Percentiles rank a stretch among this genome's conserved stretches.
Conservation (phyloP, 2,888 invertebrate species). For the Argynnis bischoffii region DNA sequence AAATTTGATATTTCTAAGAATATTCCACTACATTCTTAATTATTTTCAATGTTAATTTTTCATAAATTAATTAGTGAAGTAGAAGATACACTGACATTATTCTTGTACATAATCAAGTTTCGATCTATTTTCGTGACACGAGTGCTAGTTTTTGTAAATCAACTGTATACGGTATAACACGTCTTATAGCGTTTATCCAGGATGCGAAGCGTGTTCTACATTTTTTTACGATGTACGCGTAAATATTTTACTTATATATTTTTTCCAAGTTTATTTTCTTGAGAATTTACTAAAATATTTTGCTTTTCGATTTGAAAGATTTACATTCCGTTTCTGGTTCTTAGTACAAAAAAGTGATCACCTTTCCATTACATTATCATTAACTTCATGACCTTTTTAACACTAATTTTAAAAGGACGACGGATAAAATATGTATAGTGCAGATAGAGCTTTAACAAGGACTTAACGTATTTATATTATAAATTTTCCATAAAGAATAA, state of each 20-base stretch:
- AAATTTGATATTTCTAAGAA: too few relatives aligned
- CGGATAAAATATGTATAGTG: too few relatives aligned
- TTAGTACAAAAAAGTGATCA: not conserved
- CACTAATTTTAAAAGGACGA: too few relatives aligned
- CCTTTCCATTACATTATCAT: not conserved
- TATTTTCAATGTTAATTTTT: too few relatives aligned
- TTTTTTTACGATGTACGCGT: constrained; percentile 19
- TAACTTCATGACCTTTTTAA: not conserved
- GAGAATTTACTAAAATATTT: not conserved
- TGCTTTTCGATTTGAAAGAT: not conserved
- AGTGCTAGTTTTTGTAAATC: constrained; percentile 34
- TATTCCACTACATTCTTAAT: too few relatives aligned
- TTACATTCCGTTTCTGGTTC: not conserved
- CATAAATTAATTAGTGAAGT: not conserved
- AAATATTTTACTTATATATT: constrained; percentile 28
- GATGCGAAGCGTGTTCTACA: constrained; percentile 27
- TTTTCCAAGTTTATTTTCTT: not conserved
- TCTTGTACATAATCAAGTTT: constrained; percentile 1
- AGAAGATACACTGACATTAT: not conserved
- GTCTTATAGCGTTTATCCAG: constrained; percentile 14
- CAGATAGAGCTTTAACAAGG: too few relatives aligned
- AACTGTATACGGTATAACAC: constrained; percentile 27
- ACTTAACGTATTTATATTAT: too few relatives aligned
- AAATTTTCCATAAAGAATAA: too few relatives aligned
- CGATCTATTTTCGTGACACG: constrained; percentile 24